A percentile compares a stretch with the other conserved stretches of the same genome.
Conservation (phyloP, 2,113 vertebrate genomes). For the Zootoca vivipara region DNA sequence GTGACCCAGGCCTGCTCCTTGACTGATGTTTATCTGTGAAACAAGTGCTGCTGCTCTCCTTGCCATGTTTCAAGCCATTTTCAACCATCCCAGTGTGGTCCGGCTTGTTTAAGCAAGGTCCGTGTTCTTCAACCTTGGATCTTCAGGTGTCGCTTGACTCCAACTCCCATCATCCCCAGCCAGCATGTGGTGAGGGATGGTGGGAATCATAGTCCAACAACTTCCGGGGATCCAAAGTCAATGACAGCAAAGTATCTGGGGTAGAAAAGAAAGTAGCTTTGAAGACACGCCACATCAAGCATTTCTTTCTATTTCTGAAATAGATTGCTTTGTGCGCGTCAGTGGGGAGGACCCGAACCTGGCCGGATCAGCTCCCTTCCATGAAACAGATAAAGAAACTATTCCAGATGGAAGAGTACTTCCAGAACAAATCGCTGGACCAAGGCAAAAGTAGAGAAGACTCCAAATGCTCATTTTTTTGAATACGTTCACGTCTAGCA, state of each 20-base stretch:
- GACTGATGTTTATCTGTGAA: not conserved
- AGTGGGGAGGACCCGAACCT: too few relatives aligned
- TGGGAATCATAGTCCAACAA: too few relatives aligned
- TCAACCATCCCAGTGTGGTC: not conserved
- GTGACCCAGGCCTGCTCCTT: not conserved
- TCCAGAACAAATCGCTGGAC: not conserved
- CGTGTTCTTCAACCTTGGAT: too few relatives aligned
- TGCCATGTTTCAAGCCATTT: not conserved
- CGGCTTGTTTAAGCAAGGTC: not conserved
- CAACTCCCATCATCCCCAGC: too few relatives aligned
- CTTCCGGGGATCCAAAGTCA: too few relatives aligned
- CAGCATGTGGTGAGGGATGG: too few relatives aligned
- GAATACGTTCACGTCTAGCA: not conserved
- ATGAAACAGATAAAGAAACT: not conserved
- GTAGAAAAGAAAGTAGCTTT: not conserved
- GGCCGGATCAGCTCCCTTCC: not conserved
- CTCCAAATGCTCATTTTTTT: not conserved
- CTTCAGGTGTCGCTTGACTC: too few relatives aligned
- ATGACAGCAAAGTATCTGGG: too few relatives aligned
- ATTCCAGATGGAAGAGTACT: not conserved
- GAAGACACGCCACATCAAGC: not conserved
- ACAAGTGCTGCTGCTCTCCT: not conserved
- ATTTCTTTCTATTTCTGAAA: too few relatives aligned
- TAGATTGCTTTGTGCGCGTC: too few relatives aligned
- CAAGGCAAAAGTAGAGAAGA: not conserved